Evolutionary conservation across 2,888 invertebrate genomes (phyloP).

Genomic region (Trisateles emortualis): DNA sequence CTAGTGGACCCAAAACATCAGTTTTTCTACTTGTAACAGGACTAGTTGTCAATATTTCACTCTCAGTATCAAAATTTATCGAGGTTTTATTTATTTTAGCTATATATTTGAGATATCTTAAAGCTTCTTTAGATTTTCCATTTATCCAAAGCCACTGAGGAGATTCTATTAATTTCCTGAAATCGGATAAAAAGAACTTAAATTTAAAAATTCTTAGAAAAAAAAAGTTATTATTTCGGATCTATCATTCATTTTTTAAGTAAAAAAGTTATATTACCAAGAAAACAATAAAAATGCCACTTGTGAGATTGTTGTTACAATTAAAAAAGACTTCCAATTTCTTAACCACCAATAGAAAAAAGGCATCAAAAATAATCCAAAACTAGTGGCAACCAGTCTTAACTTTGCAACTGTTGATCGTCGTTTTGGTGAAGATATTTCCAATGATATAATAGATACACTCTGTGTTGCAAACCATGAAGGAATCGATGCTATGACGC

Average conservation of each 20-base stretch:
- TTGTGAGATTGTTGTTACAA: constrained; percentile 58
- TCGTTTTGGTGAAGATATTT: constrained; percentile 64
- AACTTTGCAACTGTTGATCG: constrained; percentile 58
- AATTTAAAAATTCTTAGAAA: too few species aligned
- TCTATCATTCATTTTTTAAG: not conserved
- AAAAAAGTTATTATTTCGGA: too few species aligned
- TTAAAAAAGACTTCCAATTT: constrained; percentile 66
- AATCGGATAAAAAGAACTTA: constrained; percentile 23
- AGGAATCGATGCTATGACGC: constrained; percentile 61
- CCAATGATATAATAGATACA: constrained; percentile 63
- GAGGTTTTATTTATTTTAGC: constrained; percentile 83
- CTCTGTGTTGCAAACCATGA: constrained; percentile 67
- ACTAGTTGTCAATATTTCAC: constrained; percentile 53
- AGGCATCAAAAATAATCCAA: constrained; percentile 63
- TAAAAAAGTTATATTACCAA: constrained; percentile 52
- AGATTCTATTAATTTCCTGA: constrained; percentile 88
- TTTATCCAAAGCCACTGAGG: constrained; percentile 88
- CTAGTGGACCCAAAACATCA: constrained; percentile 79
- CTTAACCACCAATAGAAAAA: constrained; percentile 68
- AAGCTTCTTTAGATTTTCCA: constrained; percentile 78
- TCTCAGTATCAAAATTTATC: constrained; percentile 73
- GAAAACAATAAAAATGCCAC: constrained; percentile 63
- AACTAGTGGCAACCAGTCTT: constrained; percentile 56
- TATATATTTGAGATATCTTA: constrained; percentile 82
- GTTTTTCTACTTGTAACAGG: constrained; percentile 52